Evolutionary conservation across 2,797 vertebrate species (phyloP), one percentile per base, ranked within the genome.

Genomic region (Momotus momota): DNA sequence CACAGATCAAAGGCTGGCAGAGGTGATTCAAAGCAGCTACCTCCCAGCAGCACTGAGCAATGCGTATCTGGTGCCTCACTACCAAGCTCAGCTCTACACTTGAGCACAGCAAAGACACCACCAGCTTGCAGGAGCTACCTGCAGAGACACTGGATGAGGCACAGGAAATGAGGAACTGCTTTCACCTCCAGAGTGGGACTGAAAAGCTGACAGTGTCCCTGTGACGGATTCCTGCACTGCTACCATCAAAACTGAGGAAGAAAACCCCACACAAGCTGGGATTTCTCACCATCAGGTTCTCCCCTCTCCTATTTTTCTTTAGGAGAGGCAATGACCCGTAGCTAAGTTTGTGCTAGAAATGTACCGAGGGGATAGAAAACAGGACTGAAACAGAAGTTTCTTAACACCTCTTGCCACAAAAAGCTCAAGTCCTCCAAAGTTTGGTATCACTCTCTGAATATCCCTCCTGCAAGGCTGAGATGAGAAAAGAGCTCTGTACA

Each of bases 191-290:
- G 38, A 75, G 35, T 7, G 61, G n/a, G 20, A 69, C 0, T 55
- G 62, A 66, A 25, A 75, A 77, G 13, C 33, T 46, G 18, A 66
- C 29, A 43, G 35, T 4, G 7, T 31, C 43, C 18, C 66, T 33
- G 10, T 57, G 58, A 52, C 65, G 35, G 27, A 25, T 61, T 84
- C 5, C 38, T 6, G 8, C 25, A 31, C 13, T n/a, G 38, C 41
- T 38, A 6, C 25, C 33, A 49, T 58, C 19, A 84, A 79, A 89
- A 43, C 41, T 5, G 18, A 85, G 62, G 18, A 7, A 43, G 73
- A 66, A 83, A 62, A 62, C 10, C 0, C 0, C 48, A 61, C 0
- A 0, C 2, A 6, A 86, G 8, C 20, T 81, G 58, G 38, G 11
- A 74, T 60, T 91, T 72, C 20, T 49, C 73, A 89, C 26, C 18